Base-by-base conservation (phyloP, 2,113 vertebrate genomes). In the Petrocephalus zakoni region DNA sequence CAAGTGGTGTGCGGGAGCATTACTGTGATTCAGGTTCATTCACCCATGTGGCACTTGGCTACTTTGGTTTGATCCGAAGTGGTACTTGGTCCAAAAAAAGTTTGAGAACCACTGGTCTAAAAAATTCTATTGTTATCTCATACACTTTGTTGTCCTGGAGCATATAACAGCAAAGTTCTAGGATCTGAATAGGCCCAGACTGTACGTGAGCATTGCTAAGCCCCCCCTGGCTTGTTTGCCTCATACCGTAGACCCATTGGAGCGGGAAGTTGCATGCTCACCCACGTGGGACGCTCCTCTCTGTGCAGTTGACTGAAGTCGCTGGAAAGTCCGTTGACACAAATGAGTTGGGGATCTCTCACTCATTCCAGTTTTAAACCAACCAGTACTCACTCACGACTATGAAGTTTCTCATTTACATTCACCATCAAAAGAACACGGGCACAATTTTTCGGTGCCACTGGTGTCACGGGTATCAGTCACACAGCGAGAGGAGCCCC, bases 141-240 rank as follows among this genome's bases (percentile, higher is more conserved):
- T 49, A n/a, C 49, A 86, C 29, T 19, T 61, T 47, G 34, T 64
- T 46, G 37, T 52, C 13, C 10, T 47, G 58, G 15, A 82, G 81
- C 19, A 47, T n/a, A 55, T 49, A 55, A 55, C 22, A n/a, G 49
- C 29, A 37, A 42, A 52, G 22, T 15, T 85, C 29, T 51, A 19
- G 88, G 42, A 15, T 29, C 22, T 88, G 58, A 22, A 1, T 86
- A 86, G 85, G 56, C 89, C 51, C 78, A 86, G 88, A 90, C 93
- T 96, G 94, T 94, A 94, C 91, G 92, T 92, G 92, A 91, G 93
- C 92, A 89, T 93, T 92, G 90, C 92, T 87, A 88, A 91, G 90
- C 81, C 88, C 89, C 85, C 52, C 88, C 87, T 89, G 85, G 87
- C 89, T 92, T 91, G 91, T 88, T 83, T 88, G 92, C 90, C 91